Evolutionary conservation across 2,888 invertebrate species (phyloP).

Genomic region (Rhodophaea formosa): DNA sequence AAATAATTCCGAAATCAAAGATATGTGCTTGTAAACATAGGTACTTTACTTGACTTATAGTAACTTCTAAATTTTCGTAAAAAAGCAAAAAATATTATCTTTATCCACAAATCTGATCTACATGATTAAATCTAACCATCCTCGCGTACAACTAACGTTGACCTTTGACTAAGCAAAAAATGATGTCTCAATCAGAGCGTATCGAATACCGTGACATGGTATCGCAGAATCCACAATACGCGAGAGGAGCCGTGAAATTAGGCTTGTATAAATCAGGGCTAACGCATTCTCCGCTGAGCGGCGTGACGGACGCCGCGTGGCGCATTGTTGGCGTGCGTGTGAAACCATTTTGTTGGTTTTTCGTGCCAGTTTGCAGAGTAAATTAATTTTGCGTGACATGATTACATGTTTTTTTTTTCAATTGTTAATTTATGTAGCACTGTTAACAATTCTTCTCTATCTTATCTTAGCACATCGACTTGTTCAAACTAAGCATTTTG

Average conservation of each 20-base stretch:
- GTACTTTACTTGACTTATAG: too few species aligned
- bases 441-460: too few species aligned
- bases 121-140: neutral
- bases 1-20: too few species aligned
- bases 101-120: too few species aligned
- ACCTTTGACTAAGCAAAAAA: constrained; percentile 35
- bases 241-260: constrained; percentile 76
- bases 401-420: neutral
- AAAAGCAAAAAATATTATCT: too few species aligned
- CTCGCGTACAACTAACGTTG: neutral
- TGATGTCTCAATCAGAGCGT: constrained; percentile 66
- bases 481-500: too few species aligned
- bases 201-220: constrained; percentile 71
- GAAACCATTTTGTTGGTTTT: constrained; percentile 73
- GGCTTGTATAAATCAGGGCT: constrained; percentile 68
- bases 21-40: too few species aligned
- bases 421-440: too few species aligned
- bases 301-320: constrained; percentile 70
- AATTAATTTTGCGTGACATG: neutral
- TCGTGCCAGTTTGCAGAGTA: constrained; percentile 39
- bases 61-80: too few species aligned
- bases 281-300: constrained; percentile 54
- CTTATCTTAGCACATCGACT: too few species aligned
- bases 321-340: constrained; percentile 60
- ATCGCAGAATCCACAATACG: constrained; percentile 71